Evolutionary conservation across 2,113 vertebrate genomes (phyloP), one percentile per base, ranked within the genome.

Genomic region (Ophiodon elongatus): DNA sequence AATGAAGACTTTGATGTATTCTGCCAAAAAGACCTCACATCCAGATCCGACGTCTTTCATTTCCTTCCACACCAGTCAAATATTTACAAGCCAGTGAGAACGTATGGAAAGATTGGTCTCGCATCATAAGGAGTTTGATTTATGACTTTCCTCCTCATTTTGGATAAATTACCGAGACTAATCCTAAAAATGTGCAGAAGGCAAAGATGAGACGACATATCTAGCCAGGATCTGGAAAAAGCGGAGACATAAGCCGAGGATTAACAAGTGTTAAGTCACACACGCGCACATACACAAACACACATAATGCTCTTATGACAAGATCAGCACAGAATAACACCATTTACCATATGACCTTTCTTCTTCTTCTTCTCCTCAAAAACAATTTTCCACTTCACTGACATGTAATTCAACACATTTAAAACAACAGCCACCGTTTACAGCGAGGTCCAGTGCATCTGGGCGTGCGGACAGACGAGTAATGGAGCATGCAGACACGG

Each of bases 271-370:
- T 9, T 79, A 75, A 71, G 27, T 63, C 70, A 15, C 68, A 70
- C 54, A 56, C 11, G 21, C 9, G 4, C 6, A 47, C 56, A 71
- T 6, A 73, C 37, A 41, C 10, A 52, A 19, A 52, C 39, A 72
- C 45, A 52, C 33, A 68, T 83, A 85, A 88, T 85, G 79, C 84
- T 85, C 88, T 90, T 76, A 81, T 82, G 76, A 85, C 45, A 57
- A 82, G 74, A 50, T 72, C 50, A 76, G 75, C 73, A 73, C 50
- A 81, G 86, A 59, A 81, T 78, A 78, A 70, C 78, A 80, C 41
- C 1, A 31, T 50, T 84, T 73, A 68, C 21, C 54, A 66, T 60
- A 83, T 71, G 8, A 54, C 21, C 21, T 8, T n/a, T 47, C 75
- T 65, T 43, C 57, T 27, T 37, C 57, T 76, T 84, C 4, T 19